Conservation (phyloP, 1,140 invertebrate genomes). For the Monomorium pharaonis region DNA sequence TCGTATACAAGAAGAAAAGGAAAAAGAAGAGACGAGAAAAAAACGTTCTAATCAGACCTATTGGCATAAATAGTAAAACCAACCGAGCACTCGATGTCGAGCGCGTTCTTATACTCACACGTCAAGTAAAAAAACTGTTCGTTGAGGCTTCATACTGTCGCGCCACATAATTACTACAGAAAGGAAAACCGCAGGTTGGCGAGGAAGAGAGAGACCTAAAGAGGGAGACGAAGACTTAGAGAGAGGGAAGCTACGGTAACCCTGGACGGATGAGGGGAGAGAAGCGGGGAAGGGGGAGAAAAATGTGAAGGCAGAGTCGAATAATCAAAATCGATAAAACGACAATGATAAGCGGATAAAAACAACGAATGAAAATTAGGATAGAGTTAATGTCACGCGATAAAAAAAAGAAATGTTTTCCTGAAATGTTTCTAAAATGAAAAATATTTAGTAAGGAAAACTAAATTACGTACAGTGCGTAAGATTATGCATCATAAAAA, state of each 20-base stretch:
- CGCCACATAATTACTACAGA: constrained; percentile 62
- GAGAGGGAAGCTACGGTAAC: constrained; percentile 18
- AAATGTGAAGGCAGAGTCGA: constrained; percentile 2
- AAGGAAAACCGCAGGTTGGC: constrained; percentile 17
- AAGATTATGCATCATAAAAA: neutral
- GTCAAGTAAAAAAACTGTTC: constrained; percentile 55
- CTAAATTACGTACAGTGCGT: neutral
- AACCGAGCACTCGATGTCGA: neutral
- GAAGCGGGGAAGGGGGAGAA: neutral
- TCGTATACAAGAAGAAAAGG: neutral
- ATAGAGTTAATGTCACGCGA: neutral
- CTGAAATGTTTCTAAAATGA: neutral
- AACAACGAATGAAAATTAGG: neutral
- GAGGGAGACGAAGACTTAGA: constrained; percentile 33
- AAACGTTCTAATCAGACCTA: neutral
- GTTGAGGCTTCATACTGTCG: constrained; percentile 46
- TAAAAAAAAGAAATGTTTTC: neutral
- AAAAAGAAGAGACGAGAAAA: no score
- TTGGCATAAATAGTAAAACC: neutral
- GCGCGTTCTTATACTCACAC: constrained; percentile 44
- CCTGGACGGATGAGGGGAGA: constrained; percentile 5
- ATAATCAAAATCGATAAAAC: constrained; percentile 14
- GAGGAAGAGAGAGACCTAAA: constrained; percentile 44
- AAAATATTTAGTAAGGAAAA: neutral
- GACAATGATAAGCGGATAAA: neutral